phyloP scores from a whole-genome alignment of 2,113 vertebrate genomes.

The Bubo scandiacus region DNA sequence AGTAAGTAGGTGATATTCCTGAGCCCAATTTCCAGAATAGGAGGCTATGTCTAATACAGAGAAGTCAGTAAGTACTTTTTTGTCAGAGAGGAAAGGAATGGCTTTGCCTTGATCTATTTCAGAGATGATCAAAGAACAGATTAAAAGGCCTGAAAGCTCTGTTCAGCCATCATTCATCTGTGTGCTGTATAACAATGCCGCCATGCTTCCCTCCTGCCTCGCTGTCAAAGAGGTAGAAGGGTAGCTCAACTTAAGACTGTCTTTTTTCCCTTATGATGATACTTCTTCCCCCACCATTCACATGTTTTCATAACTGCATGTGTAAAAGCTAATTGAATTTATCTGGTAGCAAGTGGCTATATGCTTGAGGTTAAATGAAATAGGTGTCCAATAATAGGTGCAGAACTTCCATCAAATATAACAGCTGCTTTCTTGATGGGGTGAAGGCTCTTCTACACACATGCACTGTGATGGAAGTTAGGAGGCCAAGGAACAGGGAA shows the following conservation, averaged over 20 bases:
- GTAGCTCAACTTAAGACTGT: background rate
- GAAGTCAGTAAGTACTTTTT: background rate
- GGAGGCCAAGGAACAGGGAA: background rate
- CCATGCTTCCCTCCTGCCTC: background rate
- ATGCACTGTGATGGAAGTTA: background rate
- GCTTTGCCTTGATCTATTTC: slow-evolving; percentile 37
- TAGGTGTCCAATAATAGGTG: background rate
- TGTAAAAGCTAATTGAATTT: background rate
- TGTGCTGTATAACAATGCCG: background rate
- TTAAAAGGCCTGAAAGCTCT: background rate
- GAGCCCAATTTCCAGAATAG: background rate
- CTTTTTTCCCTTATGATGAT: background rate
- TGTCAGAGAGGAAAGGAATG: background rate
- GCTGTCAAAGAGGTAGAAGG: background rate
- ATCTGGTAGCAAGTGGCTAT: background rate
- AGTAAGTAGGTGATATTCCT: background rate
- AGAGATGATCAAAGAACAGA: slow-evolving; percentile 36
- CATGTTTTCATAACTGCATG: background rate
- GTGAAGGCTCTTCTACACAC: background rate
- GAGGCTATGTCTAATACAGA: background rate
- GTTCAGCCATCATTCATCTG: background rate
- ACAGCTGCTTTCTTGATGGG: background rate
- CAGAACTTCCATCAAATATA: background rate
- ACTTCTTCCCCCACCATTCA: background rate
- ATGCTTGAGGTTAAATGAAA: background rate